Conservation (phyloP, 2,113 vertebrate genomes). For the Thamnaconus septentrionalis region DNA sequence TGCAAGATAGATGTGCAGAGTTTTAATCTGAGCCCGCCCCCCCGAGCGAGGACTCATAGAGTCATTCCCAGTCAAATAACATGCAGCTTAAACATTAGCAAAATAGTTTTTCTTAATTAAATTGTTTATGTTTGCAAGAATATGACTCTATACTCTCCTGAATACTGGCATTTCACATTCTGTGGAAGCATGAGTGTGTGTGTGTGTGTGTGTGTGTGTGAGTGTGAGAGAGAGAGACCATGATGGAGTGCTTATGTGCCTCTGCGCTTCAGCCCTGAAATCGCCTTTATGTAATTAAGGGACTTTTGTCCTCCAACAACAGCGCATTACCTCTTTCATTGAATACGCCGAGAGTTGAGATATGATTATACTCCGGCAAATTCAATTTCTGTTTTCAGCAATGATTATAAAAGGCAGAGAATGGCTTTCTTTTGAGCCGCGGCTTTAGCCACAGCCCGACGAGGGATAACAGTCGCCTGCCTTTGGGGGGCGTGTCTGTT, state of each 20-base stretch:
- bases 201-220: constrained; percentile 5
- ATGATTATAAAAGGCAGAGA: constrained; percentile 40
- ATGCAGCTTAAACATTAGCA: no score
- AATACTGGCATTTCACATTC: constrained; percentile 8
- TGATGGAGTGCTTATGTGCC: neutral
- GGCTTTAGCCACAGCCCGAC: constrained; percentile 33
- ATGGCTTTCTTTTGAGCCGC: constrained; percentile 29
- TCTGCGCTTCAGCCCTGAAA: constrained; percentile 15
- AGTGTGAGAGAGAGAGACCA: constrained; percentile 1
- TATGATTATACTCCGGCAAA: constrained; percentile 57
- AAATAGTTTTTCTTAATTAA: no score
- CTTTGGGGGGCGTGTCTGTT: no score
- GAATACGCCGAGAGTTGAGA: constrained; percentile 56
- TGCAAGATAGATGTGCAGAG: no score
- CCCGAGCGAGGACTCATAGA: no score
- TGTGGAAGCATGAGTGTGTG: neutral
- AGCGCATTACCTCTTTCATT: constrained; percentile 49
- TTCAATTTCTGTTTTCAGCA: constrained; percentile 64
- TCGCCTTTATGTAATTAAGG: constrained; percentile 54
- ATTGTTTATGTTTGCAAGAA: no score
- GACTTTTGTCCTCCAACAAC: constrained; percentile 50
- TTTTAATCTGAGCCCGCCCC: no score
- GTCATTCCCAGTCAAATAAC: no score
- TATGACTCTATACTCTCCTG: neutral
- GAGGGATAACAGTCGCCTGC: constrained; percentile 25